Evolutionary conservation across 92 coral and sea anemone species (phyloP), one percentile per base, ranked within the genome.

Genomic region (Porites rus): DNA sequence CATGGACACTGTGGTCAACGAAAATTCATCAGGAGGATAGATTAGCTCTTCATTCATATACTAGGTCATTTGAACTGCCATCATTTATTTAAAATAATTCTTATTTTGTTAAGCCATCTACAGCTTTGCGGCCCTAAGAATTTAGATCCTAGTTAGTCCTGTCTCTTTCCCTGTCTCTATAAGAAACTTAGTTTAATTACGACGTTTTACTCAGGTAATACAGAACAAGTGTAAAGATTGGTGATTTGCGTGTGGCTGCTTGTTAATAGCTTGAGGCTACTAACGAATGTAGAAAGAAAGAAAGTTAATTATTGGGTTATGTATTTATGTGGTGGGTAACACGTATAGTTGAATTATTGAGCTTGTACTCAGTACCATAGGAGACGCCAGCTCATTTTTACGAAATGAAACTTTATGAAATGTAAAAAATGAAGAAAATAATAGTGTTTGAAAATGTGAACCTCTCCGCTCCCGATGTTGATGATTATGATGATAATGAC

Each of bases 81-180:
- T 52, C 66, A 79, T 3, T 79, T 66, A 79, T 79, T 53, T 38
- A 38, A 38, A 38, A 38, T 38, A 38, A 38, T 38, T 66, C 75
- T 16, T 31, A 31, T 21, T 22, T 70, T 56, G 66, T 51, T 10
- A 50, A 59, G 46, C 46, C 46, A 38, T 3, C 46, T 38, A 38
- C 46, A 38, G 46, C 46, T 38, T 38, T 38, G 6, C 46, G 46
- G 46, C 46, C 46, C 46, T 38, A 3, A 38, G 46, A 38, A 38
- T 38, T 38, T 38, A 38, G 46, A 38, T 38, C 46, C 46, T 38
- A 38, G 6, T 38, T 38, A 38, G 46, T 38, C 46, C 46, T 0
- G 46, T 38, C 5, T 38, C 46, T 38, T 38, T 38, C 46, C 46
- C 46, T 38, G 7, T 38, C 0, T 38, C 46, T 38, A 38, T 3